phyloP scores from a whole-genome alignment of 2,888 invertebrate genomes.

The Pristionchus fissidentatus region DNA sequence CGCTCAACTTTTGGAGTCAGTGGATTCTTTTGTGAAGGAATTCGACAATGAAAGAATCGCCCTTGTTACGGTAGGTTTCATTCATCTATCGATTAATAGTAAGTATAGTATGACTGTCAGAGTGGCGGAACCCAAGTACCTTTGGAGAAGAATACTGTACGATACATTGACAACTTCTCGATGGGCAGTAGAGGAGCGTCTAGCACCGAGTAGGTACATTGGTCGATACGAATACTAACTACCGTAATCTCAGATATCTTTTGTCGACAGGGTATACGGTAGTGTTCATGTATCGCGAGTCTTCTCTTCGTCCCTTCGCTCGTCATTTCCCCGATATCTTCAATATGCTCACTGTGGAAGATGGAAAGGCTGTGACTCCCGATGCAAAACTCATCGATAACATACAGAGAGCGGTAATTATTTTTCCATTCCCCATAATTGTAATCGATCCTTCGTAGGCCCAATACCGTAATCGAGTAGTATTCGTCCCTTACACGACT shows the following conservation, averaged over 20 bases:
- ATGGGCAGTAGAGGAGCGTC: constrained; percentile 94
- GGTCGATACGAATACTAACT: neutral
- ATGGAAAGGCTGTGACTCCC: constrained; percentile 51
- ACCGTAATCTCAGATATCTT: constrained; percentile 79
- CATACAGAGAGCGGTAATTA: constrained; percentile 27
- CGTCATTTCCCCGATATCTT: constrained; percentile 82
- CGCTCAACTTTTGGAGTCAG: neutral
- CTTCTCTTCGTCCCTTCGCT: constrained; percentile 91
- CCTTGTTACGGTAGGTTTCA: constrained; percentile 61
- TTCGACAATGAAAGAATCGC: constrained; percentile 52
- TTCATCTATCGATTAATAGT: neutral
- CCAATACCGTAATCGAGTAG: constrained; percentile 21
- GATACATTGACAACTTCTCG: constrained; percentile 98
- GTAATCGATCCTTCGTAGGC: neutral
- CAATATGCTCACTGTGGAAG: constrained; percentile 55
- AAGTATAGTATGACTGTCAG: constrained; percentile 56
- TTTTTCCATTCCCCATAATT: neutral
- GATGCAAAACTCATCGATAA: constrained; percentile 22
- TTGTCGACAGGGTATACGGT: constrained; percentile 87
- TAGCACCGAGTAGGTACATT: constrained; percentile 85
- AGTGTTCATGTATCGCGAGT: constrained; percentile 91
- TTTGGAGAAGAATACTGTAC: constrained; percentile 94
- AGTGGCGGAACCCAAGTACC: constrained; percentile 98
- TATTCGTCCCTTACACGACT: constrained; percentile 67
- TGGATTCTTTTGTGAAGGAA: constrained; percentile 51